phyloP scores from a whole-genome alignment of 2,888 invertebrate species.

The Polietes domitor region DNA sequence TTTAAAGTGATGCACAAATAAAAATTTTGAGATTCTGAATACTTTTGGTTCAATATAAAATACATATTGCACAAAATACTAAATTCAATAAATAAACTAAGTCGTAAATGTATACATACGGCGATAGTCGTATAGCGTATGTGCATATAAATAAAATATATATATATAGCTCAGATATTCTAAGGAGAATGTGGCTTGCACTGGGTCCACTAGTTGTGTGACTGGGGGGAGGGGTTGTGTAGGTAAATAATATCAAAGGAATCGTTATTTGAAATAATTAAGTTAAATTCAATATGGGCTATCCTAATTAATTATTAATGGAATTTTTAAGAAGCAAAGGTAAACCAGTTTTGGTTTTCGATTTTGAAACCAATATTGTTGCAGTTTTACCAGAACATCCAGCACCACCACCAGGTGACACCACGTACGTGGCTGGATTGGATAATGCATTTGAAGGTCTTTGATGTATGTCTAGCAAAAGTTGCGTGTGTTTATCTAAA shows the following conservation, averaged over 20 bases:
- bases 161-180: constrained; percentile 47
- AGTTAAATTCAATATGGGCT: not conserved
- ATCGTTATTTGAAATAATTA: not conserved
- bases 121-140: constrained; percentile 30
- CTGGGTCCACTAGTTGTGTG: constrained; percentile 25
- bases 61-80: constrained; percentile 64
- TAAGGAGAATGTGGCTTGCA: constrained; percentile 52
- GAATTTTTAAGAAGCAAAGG: constrained; percentile 81
- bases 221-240: too few relatives aligned
- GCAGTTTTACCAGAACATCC: constrained; percentile 77
- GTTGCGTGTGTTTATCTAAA: constrained; percentile 74
- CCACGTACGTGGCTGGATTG: constrained; percentile 61
- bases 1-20: constrained; percentile 2
- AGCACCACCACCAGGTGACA: constrained; percentile 49
- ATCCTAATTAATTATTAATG: constrained; percentile 76
- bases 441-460: constrained; percentile 42
- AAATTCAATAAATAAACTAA: constrained; percentile 61
- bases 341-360: constrained; percentile 81
- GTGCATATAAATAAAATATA: constrained; percentile 22
- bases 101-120: constrained; percentile 34
- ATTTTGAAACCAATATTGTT: constrained; percentile 81
- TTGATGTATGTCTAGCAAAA: constrained; percentile 75
- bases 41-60: constrained; percentile 44
- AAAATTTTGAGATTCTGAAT: constrained; percentile 45
- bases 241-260: not conserved